Base-by-base conservation (phyloP, 2,888 invertebrate genomes). In the Caenorhabditis uteleia region DNA sequence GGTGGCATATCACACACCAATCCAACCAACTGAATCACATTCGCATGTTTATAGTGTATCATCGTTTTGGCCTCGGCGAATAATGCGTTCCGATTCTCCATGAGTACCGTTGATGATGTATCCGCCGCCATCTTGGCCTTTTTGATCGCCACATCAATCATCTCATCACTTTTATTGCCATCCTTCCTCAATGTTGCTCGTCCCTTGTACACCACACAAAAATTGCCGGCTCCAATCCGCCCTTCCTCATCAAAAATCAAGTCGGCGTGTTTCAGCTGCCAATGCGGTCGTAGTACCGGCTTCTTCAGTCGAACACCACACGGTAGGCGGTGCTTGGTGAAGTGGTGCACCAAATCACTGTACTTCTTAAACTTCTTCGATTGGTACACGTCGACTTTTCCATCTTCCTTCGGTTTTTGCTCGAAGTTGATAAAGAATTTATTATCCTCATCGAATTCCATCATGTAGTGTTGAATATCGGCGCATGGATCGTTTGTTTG, bases 1-100 rank as follows among this genome's bases (percentile, higher is more conserved):
- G 97, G 97, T 80, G 95, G 94, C 83, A 94, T 92, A 85, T 95
- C 95, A 68, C 95, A 95, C 77, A 95, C 95, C 78, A 97, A 95
- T 23, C 97, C 97, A 77, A 95, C 94, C 34, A 97, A 88, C 82
- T 91, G 56, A 16, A 77, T 65, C 10, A 77, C 69, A 54, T 77
- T 65, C 8, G 39, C 48, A 38, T 77, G 70, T n/a, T 53, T 53
- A 47, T 75, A 75, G 25, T 39, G 47, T n/a, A 58, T 54, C 73
- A 76, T 74, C 25, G 75, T 59, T 29, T 68, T 68, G 12, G 75
- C 77, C 49, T 77, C 77, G 8, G 60, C 70, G 38, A 76, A 40
- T 55, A 77, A 54, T 16, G 42, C 23, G 31, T 69, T 58, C n/a
- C 65, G 39, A 2, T 57, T 57, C 18, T 79, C 79, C 56, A 74